phyloP scores from a whole-genome alignment of 2,888 invertebrate species.

The Ganaspis brasiliensis region DNA sequence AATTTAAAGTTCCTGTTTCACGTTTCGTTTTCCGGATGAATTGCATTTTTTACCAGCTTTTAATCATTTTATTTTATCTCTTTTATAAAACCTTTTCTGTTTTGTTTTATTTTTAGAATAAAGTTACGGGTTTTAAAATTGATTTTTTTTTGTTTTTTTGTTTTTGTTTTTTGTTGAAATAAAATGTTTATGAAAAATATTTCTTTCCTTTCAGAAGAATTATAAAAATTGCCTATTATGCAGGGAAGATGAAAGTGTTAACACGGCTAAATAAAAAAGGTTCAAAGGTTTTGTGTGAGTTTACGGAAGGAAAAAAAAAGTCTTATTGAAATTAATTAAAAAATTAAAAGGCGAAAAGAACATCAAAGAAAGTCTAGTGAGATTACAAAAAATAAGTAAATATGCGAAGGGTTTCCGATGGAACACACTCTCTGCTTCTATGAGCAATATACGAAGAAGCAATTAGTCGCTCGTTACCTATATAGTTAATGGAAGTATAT shows the following conservation, averaged over 20 bases:
- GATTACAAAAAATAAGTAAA: background rate
- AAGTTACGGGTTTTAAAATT: too few relatives aligned
- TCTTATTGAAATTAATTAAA: conserved; percentile 2
- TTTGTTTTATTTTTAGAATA: background rate
- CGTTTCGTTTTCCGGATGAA: background rate
- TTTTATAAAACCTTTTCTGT: background rate
- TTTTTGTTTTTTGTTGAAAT: background rate
- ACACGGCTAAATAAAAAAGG: background rate
- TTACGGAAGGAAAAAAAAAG: background rate
- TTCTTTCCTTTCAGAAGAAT: background rate
- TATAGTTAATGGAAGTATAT: conserved; percentile 45
- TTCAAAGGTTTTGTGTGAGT: background rate
- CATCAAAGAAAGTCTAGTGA: conserved; percentile 17
- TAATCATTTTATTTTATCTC: background rate
- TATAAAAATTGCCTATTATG: background rate
- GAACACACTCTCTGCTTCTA: background rate
- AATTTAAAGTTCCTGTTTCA: background rate
- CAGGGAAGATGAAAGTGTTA: background rate
- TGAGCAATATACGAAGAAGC: conserved; percentile 42
- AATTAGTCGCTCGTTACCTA: conserved; percentile 48
- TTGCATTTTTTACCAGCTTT: background rate
- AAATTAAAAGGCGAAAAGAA: conserved; percentile 4
- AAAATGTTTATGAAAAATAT: background rate
- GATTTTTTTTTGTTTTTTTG: background rate
- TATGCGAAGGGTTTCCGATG: background rate